Base-by-base conservation (phyloP, 2,113 vertebrate genomes). In the Myotis lucifugus region DNA sequence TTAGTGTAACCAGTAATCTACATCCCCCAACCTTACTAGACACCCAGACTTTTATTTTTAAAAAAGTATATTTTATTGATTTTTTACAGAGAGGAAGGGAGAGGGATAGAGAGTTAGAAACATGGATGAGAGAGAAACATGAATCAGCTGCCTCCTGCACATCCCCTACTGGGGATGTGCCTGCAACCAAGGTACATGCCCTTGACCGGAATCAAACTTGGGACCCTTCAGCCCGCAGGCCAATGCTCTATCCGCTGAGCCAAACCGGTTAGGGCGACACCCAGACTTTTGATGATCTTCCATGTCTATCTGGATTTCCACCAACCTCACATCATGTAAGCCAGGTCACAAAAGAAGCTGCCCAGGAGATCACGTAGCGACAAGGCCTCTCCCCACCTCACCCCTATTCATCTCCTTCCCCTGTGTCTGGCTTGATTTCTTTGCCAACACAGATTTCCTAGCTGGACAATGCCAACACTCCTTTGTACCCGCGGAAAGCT, bases 401-500 rank as follows among this genome's bases (percentile, higher is more conserved):
- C 25, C 37, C 42, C 40, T 0, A 6, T 82, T 34, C 19, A 32
- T 11, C 83, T 84, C 32, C 13, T 70, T 40, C 34, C 25, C 5
- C 46, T 32, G 0, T 92, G 61, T 76, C n/a, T 48, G 54, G 19
- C 9, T 74, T 42, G n/a, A 85, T 93, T 95, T 81, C 74, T 96
- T 96, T 95, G 40, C 67, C 64, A 92, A 37, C 23, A 42, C 10
- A 21, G 56, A 90, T 81, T 69, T 82, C 21, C 50, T 37, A 37
- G 17, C 48, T 89, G 34, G 74, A 37, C 27, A 72, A 40, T 93
- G 73, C 76, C 90, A 92, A 48, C 25, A 12, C 12, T 82, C 40
- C 64, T 73, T 23, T 86, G 29, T 66, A 78, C 83, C 29, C 15
- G 79, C 42, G 59, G 42, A 50, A 78, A n/a, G 9, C 21, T 70